Evolutionary conservation across 1,140 invertebrate genomes (phyloP).

Genomic region (Pogonognathellus flavescens): DNA sequence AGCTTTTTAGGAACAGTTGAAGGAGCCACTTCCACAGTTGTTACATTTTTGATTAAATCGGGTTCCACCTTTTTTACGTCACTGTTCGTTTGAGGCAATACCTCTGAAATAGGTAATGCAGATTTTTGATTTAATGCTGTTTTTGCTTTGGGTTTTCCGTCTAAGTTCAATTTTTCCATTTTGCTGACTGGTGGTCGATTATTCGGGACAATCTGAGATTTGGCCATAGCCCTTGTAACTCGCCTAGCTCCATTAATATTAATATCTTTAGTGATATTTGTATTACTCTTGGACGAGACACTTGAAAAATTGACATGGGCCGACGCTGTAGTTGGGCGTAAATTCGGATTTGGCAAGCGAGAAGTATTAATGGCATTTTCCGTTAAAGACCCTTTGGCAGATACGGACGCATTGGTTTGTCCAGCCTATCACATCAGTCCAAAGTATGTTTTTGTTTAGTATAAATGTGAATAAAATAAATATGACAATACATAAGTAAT

Average conservation of each 20-base stretch:
- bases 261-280: not conserved
- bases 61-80: not conserved
- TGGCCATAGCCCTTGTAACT: conserved; percentile 57
- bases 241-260: not conserved
- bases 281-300: not conserved
- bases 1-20: not conserved
- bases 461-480: no score
- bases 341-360: not conserved
- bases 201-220: conserved; percentile 1
- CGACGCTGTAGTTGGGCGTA: not conserved
- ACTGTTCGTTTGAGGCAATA: no score
- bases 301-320: not conserved
- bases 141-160: not conserved
- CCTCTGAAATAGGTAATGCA: no score
- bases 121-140: not conserved
- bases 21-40: not conserved
- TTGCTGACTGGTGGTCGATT: conserved; percentile 18
- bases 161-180: conserved; percentile 47
- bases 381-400: not conserved
- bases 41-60: not conserved
- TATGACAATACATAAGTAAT: no score
- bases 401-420: not conserved
- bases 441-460: no score
- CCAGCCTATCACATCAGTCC: no score
- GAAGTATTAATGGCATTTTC: not conserved